Base-by-base conservation (phyloP, 2,888 invertebrate species). In the Rhopalosiphum nymphaeae region DNA sequence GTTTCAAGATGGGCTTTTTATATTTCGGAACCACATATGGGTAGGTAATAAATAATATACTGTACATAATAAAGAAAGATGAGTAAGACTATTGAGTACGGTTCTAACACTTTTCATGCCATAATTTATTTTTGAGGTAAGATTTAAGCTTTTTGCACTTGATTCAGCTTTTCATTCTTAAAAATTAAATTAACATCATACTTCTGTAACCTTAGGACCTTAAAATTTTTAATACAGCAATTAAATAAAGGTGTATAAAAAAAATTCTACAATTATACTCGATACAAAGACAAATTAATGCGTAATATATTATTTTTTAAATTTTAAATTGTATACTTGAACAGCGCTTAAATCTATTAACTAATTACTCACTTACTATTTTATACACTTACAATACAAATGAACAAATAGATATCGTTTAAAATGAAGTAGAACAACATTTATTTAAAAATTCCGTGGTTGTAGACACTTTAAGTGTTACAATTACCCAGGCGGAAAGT, bases 21-120 rank as follows among this genome's bases (percentile, higher is more conserved):
- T 95, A 94, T 42, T 94, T 94, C 84, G 95, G 95, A 49, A 89
- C 94, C 3, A 94, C 94, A 44, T 95, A 88, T 91, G 94, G 94
- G 95, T 95, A 94, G 25, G n/a, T 10, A 53, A 53, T 53, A 53
- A 3, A 85, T 42, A 87, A n/a, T 42, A 87, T 21, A 87, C 29
- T 29, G 7, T 57, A 13, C 13, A 67, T 67, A 67, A 13, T n/a
- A n/a, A 67, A 61, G 3, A 61, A 61, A 67, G 3, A 67, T 13
- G 7, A 36, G 5, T 2, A 11, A 29, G 29, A 61, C 57, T 57
- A 21, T 53, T 53, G 10, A 3, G 2, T 57, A 57, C 57, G 2
- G 26, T 26, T 57, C 29, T 61, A 29, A 61, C 3, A 26, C 29
- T 61, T 29, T 29, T 29, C 26, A 29, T 61, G 29, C 10, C 16